Percentiles rank a stretch among this genome's conserved stretches.
These are phyloP conservation scores for Chironomus riparius DNA, from an alignment of 2,888 invertebrate genomes.

Conservation along the genomic window DNA sequence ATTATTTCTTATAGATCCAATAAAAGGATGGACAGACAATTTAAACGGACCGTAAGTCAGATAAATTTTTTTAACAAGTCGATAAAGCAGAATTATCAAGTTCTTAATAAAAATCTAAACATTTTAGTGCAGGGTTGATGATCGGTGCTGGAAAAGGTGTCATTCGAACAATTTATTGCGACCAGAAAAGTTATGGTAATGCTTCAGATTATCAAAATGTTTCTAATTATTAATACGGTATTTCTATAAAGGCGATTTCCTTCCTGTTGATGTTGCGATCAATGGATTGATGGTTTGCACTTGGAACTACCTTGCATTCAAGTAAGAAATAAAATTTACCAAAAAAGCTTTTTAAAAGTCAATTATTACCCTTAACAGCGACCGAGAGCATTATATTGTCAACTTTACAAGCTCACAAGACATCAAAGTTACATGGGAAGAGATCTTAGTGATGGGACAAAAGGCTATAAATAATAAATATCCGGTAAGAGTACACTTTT, in stretches of 20 bases:
- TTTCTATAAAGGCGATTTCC: constrained; percentile 48
- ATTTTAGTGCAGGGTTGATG: neutral
- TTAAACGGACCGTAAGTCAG: constrained; percentile 66
- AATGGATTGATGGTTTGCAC: constrained; percentile 60
- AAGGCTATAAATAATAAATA: constrained; percentile 66
- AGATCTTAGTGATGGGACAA: constrained; percentile 72
- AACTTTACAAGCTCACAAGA: constrained; percentile 74
- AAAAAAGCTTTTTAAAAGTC: constrained; percentile 31
- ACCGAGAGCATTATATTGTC: constrained; percentile 48
- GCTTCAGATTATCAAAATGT: neutral
- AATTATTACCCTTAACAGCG: constrained; percentile 41
- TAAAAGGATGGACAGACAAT: constrained; percentile 89
- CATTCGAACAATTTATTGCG: constrained; percentile 79
- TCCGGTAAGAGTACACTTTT: constrained; percentile 55
- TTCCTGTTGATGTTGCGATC: constrained; percentile 73
- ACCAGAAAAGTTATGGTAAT: constrained; percentile 56
- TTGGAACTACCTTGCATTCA: constrained; percentile 56
- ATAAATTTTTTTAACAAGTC: too few species aligned
- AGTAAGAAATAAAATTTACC: constrained; percentile 39
- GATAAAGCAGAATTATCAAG: neutral
- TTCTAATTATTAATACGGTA: neutral
- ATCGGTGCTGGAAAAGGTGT: constrained; percentile 76
- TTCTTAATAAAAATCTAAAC: neutral
- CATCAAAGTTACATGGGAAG: constrained; percentile 78
- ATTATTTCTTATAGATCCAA: constrained; percentile 51